Conservation (phyloP, 1,140 invertebrate species). For the Proales similis region DNA sequence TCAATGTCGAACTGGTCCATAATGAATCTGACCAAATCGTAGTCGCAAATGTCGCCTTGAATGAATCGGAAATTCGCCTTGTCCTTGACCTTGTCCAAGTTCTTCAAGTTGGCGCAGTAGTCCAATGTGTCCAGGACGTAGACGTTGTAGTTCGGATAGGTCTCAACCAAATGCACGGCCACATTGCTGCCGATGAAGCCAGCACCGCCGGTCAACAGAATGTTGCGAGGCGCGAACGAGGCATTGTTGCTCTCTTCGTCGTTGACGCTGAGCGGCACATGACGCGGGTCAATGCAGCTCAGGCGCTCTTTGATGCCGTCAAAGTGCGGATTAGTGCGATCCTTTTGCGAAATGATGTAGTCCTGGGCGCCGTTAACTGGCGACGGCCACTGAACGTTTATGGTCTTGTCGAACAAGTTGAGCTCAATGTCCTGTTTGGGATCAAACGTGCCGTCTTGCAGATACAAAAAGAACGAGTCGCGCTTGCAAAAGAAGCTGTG, state of each 20-base stretch:
- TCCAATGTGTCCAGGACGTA: conserved; percentile 40
- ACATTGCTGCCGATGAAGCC: conserved; percentile 41
- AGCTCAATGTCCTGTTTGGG: too few species aligned
- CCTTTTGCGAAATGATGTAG: background rate
- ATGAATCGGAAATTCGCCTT: conserved; percentile 41
- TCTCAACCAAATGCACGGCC: conserved; percentile 37
- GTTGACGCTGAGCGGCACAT: too few species aligned
- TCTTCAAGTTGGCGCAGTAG: conserved; percentile 39
- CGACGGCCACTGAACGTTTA: background rate
- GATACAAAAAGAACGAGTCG: background rate
- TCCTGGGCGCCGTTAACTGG: background rate
- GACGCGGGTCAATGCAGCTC: too few species aligned
- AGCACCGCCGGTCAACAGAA: conserved; percentile 40
- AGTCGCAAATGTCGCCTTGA: conserved; percentile 41
- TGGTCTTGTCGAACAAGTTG: background rate
- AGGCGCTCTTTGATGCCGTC: too few species aligned
- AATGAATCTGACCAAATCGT: conserved; percentile 38
- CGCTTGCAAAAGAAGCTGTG: background rate
- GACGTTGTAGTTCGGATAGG: conserved; percentile 39
- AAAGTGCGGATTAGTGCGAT: background rate
- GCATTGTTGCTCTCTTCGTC: too few species aligned
- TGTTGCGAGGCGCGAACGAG: too few species aligned
- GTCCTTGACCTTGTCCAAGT: conserved; percentile 38
- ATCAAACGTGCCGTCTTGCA: too few species aligned
- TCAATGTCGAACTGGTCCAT: conserved; percentile 40